Evolutionary conservation across 2,888 invertebrate species (phyloP), one percentile per base, ranked within the genome.

Genomic region (Microplitis deprimator): DNA sequence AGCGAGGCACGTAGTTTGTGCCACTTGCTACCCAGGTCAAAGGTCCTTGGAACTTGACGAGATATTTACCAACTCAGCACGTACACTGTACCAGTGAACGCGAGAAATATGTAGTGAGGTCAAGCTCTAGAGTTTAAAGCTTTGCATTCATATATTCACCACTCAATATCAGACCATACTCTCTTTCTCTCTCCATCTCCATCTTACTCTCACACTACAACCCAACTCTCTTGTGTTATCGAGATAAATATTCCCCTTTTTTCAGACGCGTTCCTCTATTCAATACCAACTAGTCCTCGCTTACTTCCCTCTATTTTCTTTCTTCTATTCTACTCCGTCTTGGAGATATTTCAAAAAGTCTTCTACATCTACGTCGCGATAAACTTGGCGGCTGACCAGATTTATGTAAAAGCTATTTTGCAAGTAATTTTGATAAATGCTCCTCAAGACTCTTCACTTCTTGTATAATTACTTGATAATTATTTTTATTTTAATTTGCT

Each of bases 11-110:
- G 73, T 76, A 81, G 75, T 81, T 80, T 73, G 71, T 74, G 39
- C 65, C 68, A 77, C 77, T 80, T 74, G 71, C 39, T 68, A 68
- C 75, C 75, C 75, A 59, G 78, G 71, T 77, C 77, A 79, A 81
- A 79, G 77, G 70, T 79, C 72, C 76, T 62, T 68, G 65, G 69
- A 76, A 75, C 69, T 71, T 67, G 61, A 60, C 68, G 71, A 65
- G 50, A 76, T 71, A 68, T 74, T 67, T 73, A 59, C 10, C 64
- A 72, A 72, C 41, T 20, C 16, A 16, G 40, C 68, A 41, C 40
- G 40, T 68, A 40, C 29, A 10, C 38, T n/a, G 29, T 69, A 50
- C 20, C 13, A 38, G 61, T 61, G 38, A 39, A 71, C 38, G 61
- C 38, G 61, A 39, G 13, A 71, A 71, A 65, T 65, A 65, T 13